phyloP scores from a whole-genome alignment of 2,113 vertebrate species.

The Ciconia stormi region DNA sequence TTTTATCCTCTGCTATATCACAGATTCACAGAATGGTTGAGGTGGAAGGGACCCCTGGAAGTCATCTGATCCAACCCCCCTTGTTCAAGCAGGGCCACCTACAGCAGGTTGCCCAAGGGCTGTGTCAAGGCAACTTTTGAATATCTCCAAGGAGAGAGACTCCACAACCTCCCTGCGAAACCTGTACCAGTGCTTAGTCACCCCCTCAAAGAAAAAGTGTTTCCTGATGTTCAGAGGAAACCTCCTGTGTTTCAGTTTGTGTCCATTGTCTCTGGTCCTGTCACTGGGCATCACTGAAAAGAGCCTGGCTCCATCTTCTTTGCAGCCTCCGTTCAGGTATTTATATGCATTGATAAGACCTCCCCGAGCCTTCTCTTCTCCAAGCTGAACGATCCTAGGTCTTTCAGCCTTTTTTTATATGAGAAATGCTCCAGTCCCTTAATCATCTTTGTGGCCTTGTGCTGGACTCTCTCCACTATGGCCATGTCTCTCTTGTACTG shows the following conservation, averaged over 20 bases:
- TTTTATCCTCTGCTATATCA: background rate
- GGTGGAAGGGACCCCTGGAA: background rate
- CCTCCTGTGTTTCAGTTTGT: background rate
- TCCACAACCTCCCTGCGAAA: background rate
- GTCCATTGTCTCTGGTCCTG: no score
- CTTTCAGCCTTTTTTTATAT: background rate
- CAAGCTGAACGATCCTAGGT: background rate
- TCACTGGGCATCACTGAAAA: background rate
- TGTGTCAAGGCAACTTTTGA: background rate
- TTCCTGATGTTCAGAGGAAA: background rate
- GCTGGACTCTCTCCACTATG: background rate
- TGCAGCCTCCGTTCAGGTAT: background rate
- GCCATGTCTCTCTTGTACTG: fast-evolving
- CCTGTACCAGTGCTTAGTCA: background rate
- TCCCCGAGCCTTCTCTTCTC: background rate
- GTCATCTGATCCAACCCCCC: background rate
- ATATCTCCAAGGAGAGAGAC: background rate
- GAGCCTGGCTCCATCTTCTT: background rate
- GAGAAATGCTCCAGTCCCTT: background rate
- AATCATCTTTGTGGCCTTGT: background rate
- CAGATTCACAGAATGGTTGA: background rate
- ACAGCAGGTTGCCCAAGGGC: background rate
- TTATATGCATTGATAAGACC: background rate
- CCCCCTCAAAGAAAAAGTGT: background rate
- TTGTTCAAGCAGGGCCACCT: background rate